Evolutionary conservation across 2,113 vertebrate genomes (phyloP).

Genomic region (Toxotes jaculatrix): DNA sequence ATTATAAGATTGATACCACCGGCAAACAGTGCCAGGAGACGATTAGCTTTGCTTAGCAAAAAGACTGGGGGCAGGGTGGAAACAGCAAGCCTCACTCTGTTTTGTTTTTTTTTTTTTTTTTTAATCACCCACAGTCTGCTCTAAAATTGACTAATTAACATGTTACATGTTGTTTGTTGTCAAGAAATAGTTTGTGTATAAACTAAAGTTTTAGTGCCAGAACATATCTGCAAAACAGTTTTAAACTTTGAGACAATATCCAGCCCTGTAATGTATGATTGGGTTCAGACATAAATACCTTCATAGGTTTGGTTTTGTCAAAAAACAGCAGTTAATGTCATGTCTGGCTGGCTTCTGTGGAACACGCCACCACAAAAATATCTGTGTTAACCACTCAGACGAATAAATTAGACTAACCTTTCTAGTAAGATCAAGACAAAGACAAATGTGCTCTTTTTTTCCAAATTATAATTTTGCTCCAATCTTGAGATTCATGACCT

Average conservation of each 20-base stretch:
- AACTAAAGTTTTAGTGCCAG: not conserved
- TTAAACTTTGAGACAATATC: not conserved
- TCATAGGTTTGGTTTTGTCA: too few relatives aligned
- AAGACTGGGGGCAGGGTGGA: not conserved
- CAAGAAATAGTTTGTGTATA: not conserved
- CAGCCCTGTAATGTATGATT: not conserved
- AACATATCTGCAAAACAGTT: not conserved
- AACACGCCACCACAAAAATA: not conserved
- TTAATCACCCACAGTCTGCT: too few relatives aligned
- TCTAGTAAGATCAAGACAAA: slow-evolving; percentile 1
- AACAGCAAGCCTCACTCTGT: not conserved
- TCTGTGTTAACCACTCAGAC: not conserved
- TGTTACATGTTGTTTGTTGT: not conserved
- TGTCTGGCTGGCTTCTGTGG: not conserved
- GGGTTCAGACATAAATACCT: too few relatives aligned
- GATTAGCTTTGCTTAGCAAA: too few relatives aligned
- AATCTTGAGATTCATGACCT: slow-evolving; percentile 43
- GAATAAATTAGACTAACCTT: not conserved
- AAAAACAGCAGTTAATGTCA: too few relatives aligned
- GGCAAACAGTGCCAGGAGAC: not conserved
- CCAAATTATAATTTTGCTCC: slow-evolving; percentile 31
- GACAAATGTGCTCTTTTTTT: slow-evolving; percentile 34
- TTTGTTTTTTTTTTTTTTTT: too few relatives aligned
- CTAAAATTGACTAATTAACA: too few relatives aligned
- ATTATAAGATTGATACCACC: not conserved